phyloP scores from a whole-genome alignment of 2,888 invertebrate genomes.

The Cyaniris semiargus region DNA sequence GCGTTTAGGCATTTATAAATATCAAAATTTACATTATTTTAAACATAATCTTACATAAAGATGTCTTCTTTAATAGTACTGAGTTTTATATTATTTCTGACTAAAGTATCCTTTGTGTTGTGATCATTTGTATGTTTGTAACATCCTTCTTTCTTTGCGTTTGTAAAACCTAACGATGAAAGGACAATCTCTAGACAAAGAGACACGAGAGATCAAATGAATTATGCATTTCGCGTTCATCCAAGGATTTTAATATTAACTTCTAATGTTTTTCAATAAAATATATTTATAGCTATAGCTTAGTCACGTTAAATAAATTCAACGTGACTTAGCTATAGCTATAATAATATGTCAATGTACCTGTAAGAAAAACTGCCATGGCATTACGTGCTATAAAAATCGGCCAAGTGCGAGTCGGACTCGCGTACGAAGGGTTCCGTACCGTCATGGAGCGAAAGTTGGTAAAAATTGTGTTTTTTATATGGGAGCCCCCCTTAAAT shows the following conservation, averaged over 20 bases:
- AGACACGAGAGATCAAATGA: conserved; percentile 2
- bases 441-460: too few species aligned
- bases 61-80: too few species aligned
- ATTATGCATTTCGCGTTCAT: conserved; percentile 22
- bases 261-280: conserved; percentile 12
- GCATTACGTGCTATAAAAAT: too few species aligned
- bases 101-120: not conserved
- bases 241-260: conserved; percentile 18
- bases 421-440: too few species aligned
- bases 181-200: conserved; percentile 1
- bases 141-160: not conserved
- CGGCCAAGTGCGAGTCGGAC: too few species aligned
- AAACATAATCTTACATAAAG: too few species aligned
- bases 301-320: too few species aligned
- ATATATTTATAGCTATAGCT: conserved; percentile 13
- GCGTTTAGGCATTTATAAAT: too few species aligned
- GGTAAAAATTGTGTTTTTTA: too few species aligned
- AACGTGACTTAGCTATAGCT: not conserved
- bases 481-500: too few species aligned
- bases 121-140: not conserved
- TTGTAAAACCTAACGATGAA: not conserved
- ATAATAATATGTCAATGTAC: not conserved
- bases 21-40: too few species aligned
- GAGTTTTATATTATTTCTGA: not conserved
- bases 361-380: not conserved